These are phyloP conservation scores for Triops cancriformis DNA, from an alignment of 1,140 invertebrate species.

Conservation along the genomic window DNA sequence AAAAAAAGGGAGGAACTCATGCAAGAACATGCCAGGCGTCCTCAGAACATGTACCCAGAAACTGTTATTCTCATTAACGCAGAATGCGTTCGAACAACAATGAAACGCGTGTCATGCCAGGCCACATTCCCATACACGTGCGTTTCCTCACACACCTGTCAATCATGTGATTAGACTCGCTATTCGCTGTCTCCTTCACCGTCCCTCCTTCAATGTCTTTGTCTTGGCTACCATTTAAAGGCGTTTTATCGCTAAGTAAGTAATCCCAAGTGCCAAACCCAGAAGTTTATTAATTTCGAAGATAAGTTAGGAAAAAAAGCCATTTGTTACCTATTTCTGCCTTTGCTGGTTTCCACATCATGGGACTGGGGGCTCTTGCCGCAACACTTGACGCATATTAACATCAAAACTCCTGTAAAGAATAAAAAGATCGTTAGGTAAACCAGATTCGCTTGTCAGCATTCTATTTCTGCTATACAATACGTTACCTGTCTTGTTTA, in stretches of 20 bases:
- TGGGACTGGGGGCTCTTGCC: neutral
- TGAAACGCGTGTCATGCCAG: no score
- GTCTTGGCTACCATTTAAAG: neutral
- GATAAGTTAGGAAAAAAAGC: neutral
- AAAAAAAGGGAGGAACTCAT: no score
- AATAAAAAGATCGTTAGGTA: no score
- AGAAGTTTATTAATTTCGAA: neutral
- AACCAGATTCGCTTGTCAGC: no score
- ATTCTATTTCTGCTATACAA: neutral
- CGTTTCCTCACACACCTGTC: neutral
- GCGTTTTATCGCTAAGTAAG: neutral
- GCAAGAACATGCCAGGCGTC: no score
- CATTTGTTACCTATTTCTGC: neutral
- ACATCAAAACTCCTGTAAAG: neutral
- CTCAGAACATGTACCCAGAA: no score
- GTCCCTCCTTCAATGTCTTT: neutral
- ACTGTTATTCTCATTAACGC: no score
- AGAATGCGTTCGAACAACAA: no score
- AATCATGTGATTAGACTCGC: slow-evolving; percentile 5
- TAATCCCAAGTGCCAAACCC: neutral
- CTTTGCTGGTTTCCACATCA: neutral
- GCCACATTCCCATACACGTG: neutral
- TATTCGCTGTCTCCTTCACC: neutral
- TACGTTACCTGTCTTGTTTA: slow-evolving; percentile 45
- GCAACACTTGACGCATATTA: neutral